Percentiles rank a stretch among this genome's conserved stretches.
These are phyloP conservation scores for Corbicula japonica DNA, from an alignment of 2,888 invertebrate species.

Conservation along the genomic window DNA sequence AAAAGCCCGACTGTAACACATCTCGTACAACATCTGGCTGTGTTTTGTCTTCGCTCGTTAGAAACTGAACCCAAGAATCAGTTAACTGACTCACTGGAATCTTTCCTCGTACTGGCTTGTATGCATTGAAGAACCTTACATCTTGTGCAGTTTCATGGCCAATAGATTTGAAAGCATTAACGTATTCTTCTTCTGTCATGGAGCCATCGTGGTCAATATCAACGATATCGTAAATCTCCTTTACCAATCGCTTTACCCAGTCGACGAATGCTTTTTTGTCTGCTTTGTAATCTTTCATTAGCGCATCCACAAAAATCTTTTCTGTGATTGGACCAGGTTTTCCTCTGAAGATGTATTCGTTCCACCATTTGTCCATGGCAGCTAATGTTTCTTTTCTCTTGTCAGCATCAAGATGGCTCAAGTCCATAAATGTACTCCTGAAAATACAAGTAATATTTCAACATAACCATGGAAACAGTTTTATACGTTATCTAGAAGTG, in stretches of 20 bases:
- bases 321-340: conserved; percentile 35
- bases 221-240: conserved; percentile 46
- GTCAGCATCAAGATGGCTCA: neutral
- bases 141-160: conserved; percentile 47
- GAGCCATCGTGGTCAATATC: conserved; percentile 54
- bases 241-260: conserved; percentile 32
- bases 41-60: neutral
- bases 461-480: neutral
- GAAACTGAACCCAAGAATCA: conserved; percentile 26
- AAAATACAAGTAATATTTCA: neutral
- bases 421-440: neutral
- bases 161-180: conserved; percentile 49
- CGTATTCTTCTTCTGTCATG: conserved; percentile 47
- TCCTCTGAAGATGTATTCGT: conserved; percentile 41
- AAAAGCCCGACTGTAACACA: neutral
- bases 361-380: conserved; percentile 51
- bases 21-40: neutral
- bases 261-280: conserved; percentile 42
- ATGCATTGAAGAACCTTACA: conserved; percentile 35
- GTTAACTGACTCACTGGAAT: conserved; percentile 45
- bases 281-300: conserved; percentile 8
- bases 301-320: conserved; percentile 21
- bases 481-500: too few species aligned
- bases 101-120: conserved; percentile 29
- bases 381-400: neutral